Conservation (phyloP, 2,888 invertebrate species). For the Plebejus argus region DNA sequence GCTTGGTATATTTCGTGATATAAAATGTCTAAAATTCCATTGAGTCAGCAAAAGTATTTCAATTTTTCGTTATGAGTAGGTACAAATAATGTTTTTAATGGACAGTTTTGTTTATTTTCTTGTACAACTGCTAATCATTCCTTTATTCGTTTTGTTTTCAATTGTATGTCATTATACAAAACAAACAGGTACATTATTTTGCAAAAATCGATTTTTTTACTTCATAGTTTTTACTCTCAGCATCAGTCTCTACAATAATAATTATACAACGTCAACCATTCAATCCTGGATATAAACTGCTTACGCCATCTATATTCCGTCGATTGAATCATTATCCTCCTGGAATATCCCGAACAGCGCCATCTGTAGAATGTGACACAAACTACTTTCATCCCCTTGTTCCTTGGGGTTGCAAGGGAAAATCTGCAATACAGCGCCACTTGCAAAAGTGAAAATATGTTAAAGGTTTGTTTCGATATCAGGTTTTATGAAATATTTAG, state of each 20-base stretch:
- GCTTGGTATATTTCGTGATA: too few species aligned
- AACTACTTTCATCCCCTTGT: constrained; percentile 64
- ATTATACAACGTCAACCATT: too few species aligned
- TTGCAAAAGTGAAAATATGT: constrained; percentile 47
- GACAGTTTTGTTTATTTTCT: too few species aligned
- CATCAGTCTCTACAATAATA: too few species aligned
- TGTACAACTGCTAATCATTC: too few species aligned
- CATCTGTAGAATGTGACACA: constrained; percentile 55
- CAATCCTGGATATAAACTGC: constrained; percentile 22
- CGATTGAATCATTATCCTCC: constrained; percentile 38
- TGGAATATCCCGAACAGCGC: constrained; percentile 46
- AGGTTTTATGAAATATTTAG: not conserved
- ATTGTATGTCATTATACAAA: too few species aligned
- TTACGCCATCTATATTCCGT: constrained; percentile 62
- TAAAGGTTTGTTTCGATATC: constrained; percentile 3
- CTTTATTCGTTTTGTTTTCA: too few species aligned
- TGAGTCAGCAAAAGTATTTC: not conserved
- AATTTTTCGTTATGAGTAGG: not conserved
- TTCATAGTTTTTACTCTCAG: not conserved
- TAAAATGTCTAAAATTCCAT: too few species aligned
- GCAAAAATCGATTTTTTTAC: not conserved
- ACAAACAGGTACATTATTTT: too few species aligned
- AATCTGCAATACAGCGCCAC: constrained; percentile 72
- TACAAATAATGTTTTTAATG: too few species aligned
- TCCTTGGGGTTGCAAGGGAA: constrained; percentile 71